Percentiles rank a stretch among this genome's conserved stretches.
These are phyloP conservation scores for Xenentodon cancila DNA, from an alignment of 2,797 vertebrate genomes.

Conservation along the genomic window DNA sequence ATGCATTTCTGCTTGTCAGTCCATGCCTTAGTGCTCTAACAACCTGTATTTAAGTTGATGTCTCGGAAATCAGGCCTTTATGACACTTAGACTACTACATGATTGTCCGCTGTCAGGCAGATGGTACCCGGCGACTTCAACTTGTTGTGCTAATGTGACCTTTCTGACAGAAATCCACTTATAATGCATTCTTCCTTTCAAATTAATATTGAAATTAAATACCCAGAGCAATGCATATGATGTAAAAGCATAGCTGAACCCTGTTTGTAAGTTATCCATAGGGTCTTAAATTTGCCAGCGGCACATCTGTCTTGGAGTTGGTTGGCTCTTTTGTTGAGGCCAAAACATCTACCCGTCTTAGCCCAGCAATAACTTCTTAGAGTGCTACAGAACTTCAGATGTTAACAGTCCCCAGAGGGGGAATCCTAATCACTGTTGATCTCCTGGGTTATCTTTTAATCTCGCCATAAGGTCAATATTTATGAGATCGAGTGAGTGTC, in stretches of 20 bases:
- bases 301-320: not conserved
- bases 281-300: not conserved
- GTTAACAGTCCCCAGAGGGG: constrained; percentile 9
- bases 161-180: constrained; percentile 21
- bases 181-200: not conserved
- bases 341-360: constrained; percentile 9
- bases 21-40: constrained; percentile 52
- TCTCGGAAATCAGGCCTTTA: constrained; percentile 53
- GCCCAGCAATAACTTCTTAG: not conserved
- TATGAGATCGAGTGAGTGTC: constrained; percentile 1
- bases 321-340: not conserved
- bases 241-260: not conserved
- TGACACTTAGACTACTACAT: constrained; percentile 38
- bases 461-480: not conserved
- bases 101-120: constrained; percentile 45
- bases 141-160: constrained; percentile 27
- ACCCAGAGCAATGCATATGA: not conserved
- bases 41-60: constrained; percentile 70
- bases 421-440: constrained; percentile 16
- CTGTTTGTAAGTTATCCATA: not conserved
- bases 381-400: constrained; percentile 7
- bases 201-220: constrained; percentile 15
- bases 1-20: constrained; percentile 74
- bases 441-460: not conserved
- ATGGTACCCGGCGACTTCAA: constrained; percentile 28